These are phyloP conservation scores for Pristionchus maxplancki DNA, from an alignment of 2,888 invertebrate species.

Conservation along the genomic window DNA sequence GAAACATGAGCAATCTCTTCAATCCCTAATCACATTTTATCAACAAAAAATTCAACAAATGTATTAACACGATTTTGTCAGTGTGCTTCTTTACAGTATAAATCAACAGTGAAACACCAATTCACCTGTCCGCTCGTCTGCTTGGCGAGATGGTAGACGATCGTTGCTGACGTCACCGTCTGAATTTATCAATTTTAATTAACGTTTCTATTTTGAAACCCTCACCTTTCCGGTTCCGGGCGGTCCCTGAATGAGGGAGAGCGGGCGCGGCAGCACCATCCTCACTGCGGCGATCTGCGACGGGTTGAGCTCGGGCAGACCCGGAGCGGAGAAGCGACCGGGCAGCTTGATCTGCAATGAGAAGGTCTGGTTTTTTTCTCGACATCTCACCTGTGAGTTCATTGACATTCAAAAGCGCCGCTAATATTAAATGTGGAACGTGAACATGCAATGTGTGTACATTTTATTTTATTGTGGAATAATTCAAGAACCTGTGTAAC, in stretches of 20 bases:
- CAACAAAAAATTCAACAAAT: no score
- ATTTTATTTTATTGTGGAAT: no score
- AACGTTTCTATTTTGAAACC: no score
- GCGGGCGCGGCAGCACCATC: constrained; percentile 94
- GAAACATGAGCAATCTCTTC: not conserved
- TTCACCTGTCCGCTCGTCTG: constrained; percentile 82
- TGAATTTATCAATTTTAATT: constrained; percentile 78
- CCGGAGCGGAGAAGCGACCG: constrained; percentile 91
- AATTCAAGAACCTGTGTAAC: no score
- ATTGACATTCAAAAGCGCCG: no score
- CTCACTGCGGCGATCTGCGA: constrained; percentile 99
- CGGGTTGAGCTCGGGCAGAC: constrained; percentile 96
- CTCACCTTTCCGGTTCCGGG: constrained; percentile 67
- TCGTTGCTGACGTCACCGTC: constrained; percentile 98
- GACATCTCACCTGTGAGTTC: no score
- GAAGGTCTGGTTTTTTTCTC: no score
- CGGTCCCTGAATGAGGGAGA: constrained; percentile 92
- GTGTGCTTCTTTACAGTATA: no score
- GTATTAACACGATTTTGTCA: no score
- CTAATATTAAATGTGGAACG: no score
- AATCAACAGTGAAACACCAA: no score
- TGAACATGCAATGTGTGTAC: no score
- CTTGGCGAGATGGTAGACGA: constrained; percentile 96
- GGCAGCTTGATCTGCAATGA: constrained; percentile 84
- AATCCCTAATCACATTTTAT: not conserved